Evolutionary conservation across 2,888 invertebrate genomes (phyloP), one percentile per base, ranked within the genome.

Genomic region (Ditula angustiorana): DNA sequence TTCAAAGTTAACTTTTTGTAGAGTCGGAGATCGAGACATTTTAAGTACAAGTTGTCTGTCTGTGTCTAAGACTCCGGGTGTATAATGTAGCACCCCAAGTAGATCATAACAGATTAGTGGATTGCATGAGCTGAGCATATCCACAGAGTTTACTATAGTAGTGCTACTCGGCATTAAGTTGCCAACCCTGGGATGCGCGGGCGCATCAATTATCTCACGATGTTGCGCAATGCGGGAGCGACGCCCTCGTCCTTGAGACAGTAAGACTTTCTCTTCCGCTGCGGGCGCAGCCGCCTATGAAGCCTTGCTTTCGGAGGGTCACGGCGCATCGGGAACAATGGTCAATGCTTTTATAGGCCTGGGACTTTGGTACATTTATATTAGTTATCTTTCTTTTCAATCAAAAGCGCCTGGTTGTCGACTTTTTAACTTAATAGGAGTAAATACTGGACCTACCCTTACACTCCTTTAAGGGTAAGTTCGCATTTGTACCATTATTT

Each of bases 191-290:
- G 13, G 10, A 13, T 13, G 33, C 41, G 28, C 50, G 26, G 24
- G 56, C 33, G 70, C 77, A 76, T 79, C 76, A 82, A 85, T 86
- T 83, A 85, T 83, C 81, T 83, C 83, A 84, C 80, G 63, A 76
- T 69, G 76, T 88, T 88, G 74, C 84, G 81, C 78, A 86, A 86
- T 69, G 67, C 77, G 85, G 86, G 90, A 83, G 81, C 90, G 83
- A 75, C 80, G 88, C 82, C 82, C 89, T 86, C 89, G 91, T 92
- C 91, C 92, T 92, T 92, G 92, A 78, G 82, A 83, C 81, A 72
- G 77, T 81, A 80, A 83, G 79, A 89, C 92, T 90, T 90, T 92
- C 92, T 89, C 92, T 88, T 84, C 81, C 78, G 75, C 72, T 37
- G 52, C 46, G 16, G 50, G 44, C 24, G 49, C 61, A 59, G 30